Evolutionary conservation across 2,797 vertebrate genomes (phyloP), one percentile per base, ranked within the genome.

Genomic region (Acanthiza pusilla): DNA sequence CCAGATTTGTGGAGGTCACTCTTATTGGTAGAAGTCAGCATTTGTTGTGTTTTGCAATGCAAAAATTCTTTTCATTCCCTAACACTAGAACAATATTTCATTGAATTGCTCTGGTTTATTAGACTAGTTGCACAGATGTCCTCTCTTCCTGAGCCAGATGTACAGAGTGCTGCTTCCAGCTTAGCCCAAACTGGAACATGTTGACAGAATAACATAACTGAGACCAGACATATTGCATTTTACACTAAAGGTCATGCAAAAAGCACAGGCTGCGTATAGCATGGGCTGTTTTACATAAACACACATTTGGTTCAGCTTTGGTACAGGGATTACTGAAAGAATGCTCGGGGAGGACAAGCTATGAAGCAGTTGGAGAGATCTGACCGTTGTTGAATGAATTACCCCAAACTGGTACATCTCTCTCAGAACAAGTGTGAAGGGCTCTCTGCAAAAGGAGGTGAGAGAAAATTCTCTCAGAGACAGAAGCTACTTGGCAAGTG

Each of bases 141-240:
- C 84, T 95, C 68, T 94, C 94, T 96, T 95, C 92, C 93, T 94
- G 85, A 96, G 86, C 91, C 95, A 97, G 95, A 96, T 96, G 95
- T 88, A 95, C 76, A 36, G 94, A 96, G 83, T 36, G 26, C 93
- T 94, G 84, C 96, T 96, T 93, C 91, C 90, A 97, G 83, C 91
- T 94, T 96, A 94, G 96, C 83, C 80, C 96, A 95, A 97, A 97
- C 89, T 97, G 92, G 95, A 96, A 95, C 93, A 94, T 97, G 86
- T 91, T 95, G 85, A 95, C 81, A 97, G 91, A 95, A 95, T 88
- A 96, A 97, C 73, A 88, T 95, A 97, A 95, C 95, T 60, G 85
- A 97, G 94, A 89, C 86, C 94, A 96, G 93, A 93, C 92, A 94
- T 84, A 91, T 86, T 96, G 91, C 87, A 88, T 94, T 94, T 94